Evolutionary conservation across 2,113 vertebrate species (phyloP).

Genomic region (Eclectus roratus): DNA sequence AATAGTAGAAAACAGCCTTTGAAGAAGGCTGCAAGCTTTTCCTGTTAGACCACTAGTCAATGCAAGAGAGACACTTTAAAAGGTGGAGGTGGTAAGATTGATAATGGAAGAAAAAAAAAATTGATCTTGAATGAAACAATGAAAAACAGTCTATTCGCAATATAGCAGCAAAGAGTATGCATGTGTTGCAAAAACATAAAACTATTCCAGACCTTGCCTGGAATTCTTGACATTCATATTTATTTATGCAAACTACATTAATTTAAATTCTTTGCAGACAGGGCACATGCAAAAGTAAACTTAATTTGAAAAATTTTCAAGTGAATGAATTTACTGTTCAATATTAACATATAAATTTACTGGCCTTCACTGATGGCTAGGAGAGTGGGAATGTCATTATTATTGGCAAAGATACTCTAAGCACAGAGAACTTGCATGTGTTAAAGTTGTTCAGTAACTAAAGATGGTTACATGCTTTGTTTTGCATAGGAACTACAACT

Average conservation of each 20-base stretch:
- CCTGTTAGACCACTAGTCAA: background rate
- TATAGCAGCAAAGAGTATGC: background rate
- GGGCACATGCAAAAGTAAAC: background rate
- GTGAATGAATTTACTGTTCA: conserved; percentile 34
- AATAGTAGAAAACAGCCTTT: background rate
- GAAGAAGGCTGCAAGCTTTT: background rate
- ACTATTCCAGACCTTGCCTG: background rate
- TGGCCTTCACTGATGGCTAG: background rate
- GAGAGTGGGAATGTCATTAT: background rate
- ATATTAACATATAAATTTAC: conserved; percentile 59
- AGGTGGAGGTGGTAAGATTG: background rate
- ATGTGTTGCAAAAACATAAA: background rate
- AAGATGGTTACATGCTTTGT: background rate
- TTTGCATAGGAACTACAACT: background rate
- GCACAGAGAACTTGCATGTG: background rate
- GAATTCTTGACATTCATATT: conserved; percentile 37
- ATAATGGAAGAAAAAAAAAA: background rate
- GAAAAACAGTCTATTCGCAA: background rate
- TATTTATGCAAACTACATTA: conserved; percentile 58
- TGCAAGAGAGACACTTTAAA: background rate
- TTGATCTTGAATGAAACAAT: background rate
- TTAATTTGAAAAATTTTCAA: background rate
- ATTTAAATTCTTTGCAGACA: conserved; percentile 56
- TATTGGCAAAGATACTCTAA: background rate
- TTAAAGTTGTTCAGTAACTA: background rate